Conservation (phyloP, 1,140 invertebrate species). For the Aradophagus sp. region DNA sequence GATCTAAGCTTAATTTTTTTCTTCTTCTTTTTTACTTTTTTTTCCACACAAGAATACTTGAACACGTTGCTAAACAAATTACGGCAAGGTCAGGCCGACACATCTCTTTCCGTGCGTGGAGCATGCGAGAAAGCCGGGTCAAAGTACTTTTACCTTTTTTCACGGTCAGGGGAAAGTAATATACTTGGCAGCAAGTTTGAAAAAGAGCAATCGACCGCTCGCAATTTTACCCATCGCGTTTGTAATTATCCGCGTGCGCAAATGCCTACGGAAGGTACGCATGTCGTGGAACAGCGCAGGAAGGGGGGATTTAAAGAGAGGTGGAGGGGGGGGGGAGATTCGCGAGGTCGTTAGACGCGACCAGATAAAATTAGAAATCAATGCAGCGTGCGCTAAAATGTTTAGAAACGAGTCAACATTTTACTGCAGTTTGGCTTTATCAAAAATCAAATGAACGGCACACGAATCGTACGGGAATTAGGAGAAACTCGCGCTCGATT, state of each 20-base stretch:
- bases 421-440: conserved; percentile 16
- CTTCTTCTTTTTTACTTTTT: too few relatives aligned
- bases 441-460: conserved; percentile 5
- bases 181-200: conserved; percentile 45
- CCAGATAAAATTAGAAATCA: conserved; percentile 56
- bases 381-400: conserved; percentile 22
- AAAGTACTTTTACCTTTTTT: conserved; percentile 56
- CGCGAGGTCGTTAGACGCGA: conserved; percentile 50
- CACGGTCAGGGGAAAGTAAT: conserved; percentile 55
- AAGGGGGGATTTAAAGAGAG: too few relatives aligned
- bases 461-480: background rate
- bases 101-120: conserved; percentile 36
- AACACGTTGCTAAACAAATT: conserved; percentile 25
- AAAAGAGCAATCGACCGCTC: conserved; percentile 44
- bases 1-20: too few relatives aligned
- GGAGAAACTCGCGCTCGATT: too few relatives aligned
- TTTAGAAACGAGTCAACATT: conserved; percentile 23
- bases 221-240: conserved; percentile 52
- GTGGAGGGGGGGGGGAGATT: conserved; percentile 34
- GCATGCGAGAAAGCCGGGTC: conserved; percentile 52
- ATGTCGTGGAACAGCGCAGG: too few relatives aligned
- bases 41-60: conserved; percentile 5
- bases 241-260: conserved; percentile 43
- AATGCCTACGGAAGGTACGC: conserved; percentile 43
- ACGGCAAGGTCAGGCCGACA: conserved; percentile 34